Evolutionary conservation across 2,888 invertebrate genomes (phyloP), one percentile per base, ranked within the genome.

Genomic region (Drosophila kambysellisi): DNA sequence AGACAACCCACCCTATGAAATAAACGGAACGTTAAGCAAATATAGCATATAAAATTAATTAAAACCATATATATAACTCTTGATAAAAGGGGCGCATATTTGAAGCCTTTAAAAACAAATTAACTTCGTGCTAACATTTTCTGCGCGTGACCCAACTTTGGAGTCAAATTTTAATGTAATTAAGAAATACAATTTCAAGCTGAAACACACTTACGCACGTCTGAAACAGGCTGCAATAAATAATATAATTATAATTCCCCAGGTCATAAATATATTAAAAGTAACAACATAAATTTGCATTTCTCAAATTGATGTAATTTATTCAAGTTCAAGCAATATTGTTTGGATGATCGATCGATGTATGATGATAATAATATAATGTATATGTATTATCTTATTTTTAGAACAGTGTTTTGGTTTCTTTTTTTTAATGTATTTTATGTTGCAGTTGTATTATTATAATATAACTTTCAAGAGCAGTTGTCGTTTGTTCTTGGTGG

Each of bases 311-410:
- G 62, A 66, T 84, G 84, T 77, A 77, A 67, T 76, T 81, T 77
- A 86, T 85, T 88, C 76, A 88, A 87, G 83, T 80, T 76, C 70
- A 89, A 83, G 89, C 88, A 83, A 81, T 82, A 77, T 75, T 67
- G 62, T 72, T 76, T 81, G 61, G 81, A 81, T 86, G 85, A 81
- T 85, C 84, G 76, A 84, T 87, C 77, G 82, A 87, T 88, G 79
- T 81, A 64, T 77, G 62, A 52, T 73, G 74, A 79, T 66, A 87
- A 87, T 84, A 87, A 87, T 84, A 84, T 88, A 84, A 87, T 82
- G 88, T 86, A 82, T 82, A 88, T 79, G 51, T 77, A 81, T 82
- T 77, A 82, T 70, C 80, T 57, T 70, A 74, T 71, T 70, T 70
- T 69, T 57, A 74, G 61, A 85, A 74, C 67, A 78, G 62, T 84